These are phyloP conservation scores for Chrysemys picta DNA, from an alignment of 2,113 vertebrate genomes.

Conservation along the genomic window DNA sequence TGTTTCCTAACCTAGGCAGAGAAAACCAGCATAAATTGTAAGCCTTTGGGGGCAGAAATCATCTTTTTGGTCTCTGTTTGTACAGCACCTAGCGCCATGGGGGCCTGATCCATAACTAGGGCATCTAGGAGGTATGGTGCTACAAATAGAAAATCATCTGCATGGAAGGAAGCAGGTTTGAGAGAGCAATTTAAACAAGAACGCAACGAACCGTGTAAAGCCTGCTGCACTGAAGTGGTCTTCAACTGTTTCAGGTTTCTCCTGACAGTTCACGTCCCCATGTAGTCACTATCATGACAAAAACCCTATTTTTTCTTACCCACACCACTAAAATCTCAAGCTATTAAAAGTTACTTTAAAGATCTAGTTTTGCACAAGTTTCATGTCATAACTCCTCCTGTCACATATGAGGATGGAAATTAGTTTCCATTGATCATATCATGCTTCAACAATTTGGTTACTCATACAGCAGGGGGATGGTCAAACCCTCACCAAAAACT, in stretches of 20 bases:
- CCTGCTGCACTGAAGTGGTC: background rate
- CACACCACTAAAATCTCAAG: background rate
- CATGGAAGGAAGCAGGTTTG: background rate
- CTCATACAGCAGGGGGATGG: background rate
- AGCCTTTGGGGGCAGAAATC: background rate
- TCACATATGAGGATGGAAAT: background rate
- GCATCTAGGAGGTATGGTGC: too few species aligned
- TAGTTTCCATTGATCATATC: background rate
- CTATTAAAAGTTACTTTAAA: background rate
- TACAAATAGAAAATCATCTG: background rate
- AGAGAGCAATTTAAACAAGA: background rate
- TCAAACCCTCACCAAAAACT: background rate
- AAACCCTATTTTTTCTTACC: background rate
- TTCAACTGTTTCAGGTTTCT: background rate
- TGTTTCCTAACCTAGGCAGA: background rate
- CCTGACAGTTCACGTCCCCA: background rate
- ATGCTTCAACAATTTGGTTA: background rate
- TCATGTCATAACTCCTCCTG: background rate
- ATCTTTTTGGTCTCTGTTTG: background rate
- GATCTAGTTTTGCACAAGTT: background rate
- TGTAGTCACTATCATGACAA: background rate
- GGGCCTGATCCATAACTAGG: too few species aligned
- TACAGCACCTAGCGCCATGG: background rate
- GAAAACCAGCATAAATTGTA: background rate
- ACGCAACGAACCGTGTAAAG: background rate